Evolutionary conservation across 2,113 vertebrate species (phyloP).

Genomic region (Diglossa brunneiventris): DNA sequence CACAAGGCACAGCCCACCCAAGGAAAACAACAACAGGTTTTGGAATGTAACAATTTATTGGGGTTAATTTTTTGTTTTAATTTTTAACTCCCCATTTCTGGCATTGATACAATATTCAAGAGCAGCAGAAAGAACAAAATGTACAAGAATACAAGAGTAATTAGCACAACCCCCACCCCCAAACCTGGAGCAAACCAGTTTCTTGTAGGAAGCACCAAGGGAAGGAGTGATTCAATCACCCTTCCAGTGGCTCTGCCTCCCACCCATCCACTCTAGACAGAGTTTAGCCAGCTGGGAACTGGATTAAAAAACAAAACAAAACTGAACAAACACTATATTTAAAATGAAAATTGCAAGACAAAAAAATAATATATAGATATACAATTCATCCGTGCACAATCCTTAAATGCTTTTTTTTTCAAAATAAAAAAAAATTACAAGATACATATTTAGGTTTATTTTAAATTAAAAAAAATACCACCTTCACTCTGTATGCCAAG

Average conservation of each 20-base stretch:
- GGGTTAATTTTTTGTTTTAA: slow-evolving; percentile 44
- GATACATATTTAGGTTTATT: slow-evolving; percentile 72
- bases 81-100: slow-evolving; percentile 76
- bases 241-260: neutral
- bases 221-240: slow-evolving; percentile 43
- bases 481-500: slow-evolving; percentile 52
- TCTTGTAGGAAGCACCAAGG: neutral
- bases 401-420: slow-evolving; percentile 72
- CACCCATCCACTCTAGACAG: slow-evolving; percentile 62
- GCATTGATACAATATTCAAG: slow-evolving; percentile 81
- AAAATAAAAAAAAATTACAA: slow-evolving; percentile 70
- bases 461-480: slow-evolving; percentile 75
- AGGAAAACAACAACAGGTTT: neutral
- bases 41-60: slow-evolving; percentile 86
- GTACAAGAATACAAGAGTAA: slow-evolving; percentile 77
- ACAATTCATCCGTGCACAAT: slow-evolving; percentile 77
- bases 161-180: slow-evolving; percentile 71
- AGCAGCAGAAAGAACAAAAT: slow-evolving; percentile 82
- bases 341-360: slow-evolving; percentile 71
- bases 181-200: slow-evolving; percentile 61
- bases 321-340: slow-evolving; percentile 69
- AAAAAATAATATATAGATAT: slow-evolving; percentile 74
- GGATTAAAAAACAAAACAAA: slow-evolving; percentile 58
- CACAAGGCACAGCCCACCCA: neutral
- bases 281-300: slow-evolving; percentile 80